Evolutionary conservation across 64 coral and sea anemone species (phyloP).

Genomic region (Montipora capricornis): DNA sequence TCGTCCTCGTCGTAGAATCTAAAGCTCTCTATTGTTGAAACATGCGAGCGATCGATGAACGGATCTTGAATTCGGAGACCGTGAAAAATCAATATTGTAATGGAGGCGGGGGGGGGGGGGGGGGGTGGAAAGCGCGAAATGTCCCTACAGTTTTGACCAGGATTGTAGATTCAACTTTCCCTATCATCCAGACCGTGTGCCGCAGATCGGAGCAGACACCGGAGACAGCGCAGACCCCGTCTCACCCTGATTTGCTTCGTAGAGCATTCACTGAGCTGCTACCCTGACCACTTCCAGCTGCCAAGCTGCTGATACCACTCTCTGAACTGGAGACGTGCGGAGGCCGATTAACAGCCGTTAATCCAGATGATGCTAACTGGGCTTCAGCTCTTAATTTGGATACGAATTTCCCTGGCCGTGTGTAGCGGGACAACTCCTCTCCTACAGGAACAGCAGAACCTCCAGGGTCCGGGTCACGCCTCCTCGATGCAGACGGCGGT

Average conservation of each 20-base stretch:
- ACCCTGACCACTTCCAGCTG: background rate
- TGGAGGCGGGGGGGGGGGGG: too few species aligned
- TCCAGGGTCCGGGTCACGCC: constrained; percentile 27
- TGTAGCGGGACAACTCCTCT: constrained; percentile 12
- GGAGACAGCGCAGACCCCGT: background rate
- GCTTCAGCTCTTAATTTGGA: constrained; percentile 83
- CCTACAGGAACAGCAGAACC: background rate
- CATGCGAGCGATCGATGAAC: too few species aligned
- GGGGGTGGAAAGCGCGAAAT: too few species aligned
- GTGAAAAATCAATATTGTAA: too few species aligned
- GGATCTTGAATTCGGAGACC: too few species aligned
- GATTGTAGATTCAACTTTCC: too few species aligned
- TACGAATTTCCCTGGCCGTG: constrained; percentile 69
- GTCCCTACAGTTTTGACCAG: too few species aligned
- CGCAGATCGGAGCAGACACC: too few species aligned
- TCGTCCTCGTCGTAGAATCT: too few species aligned
- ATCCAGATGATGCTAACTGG: constrained; percentile 67
- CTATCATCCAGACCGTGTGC: too few species aligned
- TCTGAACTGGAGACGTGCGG: constrained; percentile 32
- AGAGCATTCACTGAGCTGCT: background rate
- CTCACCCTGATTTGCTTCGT: background rate
- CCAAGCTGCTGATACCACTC: constrained; percentile 31
- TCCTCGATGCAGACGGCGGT: constrained; percentile 66
- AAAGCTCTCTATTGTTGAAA: too few species aligned
- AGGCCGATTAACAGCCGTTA: constrained; percentile 1